Percentiles rank a stretch among this genome's conserved stretches.
These are phyloP conservation scores for Harpegnathos saltator DNA, from an alignment of 1,140 invertebrate genomes.

Conservation along the genomic window DNA sequence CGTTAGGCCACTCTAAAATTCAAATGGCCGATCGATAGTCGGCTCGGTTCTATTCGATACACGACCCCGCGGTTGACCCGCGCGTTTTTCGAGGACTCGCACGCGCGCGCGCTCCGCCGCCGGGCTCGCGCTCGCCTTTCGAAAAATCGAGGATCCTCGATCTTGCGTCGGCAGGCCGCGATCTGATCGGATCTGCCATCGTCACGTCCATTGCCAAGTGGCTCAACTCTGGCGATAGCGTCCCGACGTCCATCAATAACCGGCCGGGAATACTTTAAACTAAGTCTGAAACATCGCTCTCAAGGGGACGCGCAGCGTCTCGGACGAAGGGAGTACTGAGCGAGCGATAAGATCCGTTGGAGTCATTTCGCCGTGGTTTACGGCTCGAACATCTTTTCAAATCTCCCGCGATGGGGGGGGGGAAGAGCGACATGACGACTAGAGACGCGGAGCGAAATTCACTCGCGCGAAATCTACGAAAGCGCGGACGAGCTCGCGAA, in stretches of 20 bases:
- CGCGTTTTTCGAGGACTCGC: not conserved
- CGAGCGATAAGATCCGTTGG: slow-evolving; percentile 75
- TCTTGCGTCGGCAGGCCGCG: slow-evolving; percentile 14
- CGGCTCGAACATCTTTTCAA: slow-evolving; percentile 73
- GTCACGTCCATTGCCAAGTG: slow-evolving; percentile 58
- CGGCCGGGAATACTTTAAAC: slow-evolving; percentile 82
- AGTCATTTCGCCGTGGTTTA: slow-evolving; percentile 76
- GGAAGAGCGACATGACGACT: not conserved
- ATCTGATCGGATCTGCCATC: slow-evolving; percentile 2
- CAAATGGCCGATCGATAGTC: slow-evolving; percentile 55
- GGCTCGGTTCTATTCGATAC: slow-evolving; percentile 33
- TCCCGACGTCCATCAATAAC: slow-evolving; percentile 76
- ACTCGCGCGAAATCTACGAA: not conserved
- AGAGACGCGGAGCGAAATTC: too few relatives aligned
- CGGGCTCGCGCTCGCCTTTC: slow-evolving; percentile 1
- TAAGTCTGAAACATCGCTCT: slow-evolving; percentile 83
- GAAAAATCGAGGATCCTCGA: slow-evolving; percentile 52
- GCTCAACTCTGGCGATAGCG: slow-evolving; percentile 76
- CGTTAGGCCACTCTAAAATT: slow-evolving; percentile 52
- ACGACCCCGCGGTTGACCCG: not conserved
- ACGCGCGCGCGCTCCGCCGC: too few relatives aligned
- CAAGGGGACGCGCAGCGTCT: slow-evolving; percentile 74
- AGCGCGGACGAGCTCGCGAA: too few relatives aligned
- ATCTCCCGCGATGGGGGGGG: slow-evolving; percentile 28
- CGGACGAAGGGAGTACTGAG: slow-evolving; percentile 66